phyloP scores from a whole-genome alignment of 2,888 invertebrate species.

The Nemotelus pantherinus region DNA sequence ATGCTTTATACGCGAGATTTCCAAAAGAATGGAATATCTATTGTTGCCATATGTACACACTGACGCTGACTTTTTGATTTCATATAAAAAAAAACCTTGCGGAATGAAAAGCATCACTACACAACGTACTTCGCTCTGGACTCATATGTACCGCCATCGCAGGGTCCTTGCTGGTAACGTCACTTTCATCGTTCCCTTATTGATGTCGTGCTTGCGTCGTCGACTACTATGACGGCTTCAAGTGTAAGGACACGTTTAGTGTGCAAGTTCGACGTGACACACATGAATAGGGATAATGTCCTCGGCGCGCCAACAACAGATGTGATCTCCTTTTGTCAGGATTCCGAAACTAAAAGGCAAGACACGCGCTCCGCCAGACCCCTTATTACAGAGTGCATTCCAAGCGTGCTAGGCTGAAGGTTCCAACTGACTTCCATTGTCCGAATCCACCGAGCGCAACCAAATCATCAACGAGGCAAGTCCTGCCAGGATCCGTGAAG shows the following conservation, averaged over 20 bases:
- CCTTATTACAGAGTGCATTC: too few species aligned
- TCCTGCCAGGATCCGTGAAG: not conserved
- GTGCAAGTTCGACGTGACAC: not conserved
- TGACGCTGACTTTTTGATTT: slow-evolving; percentile 41
- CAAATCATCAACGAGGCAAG: slow-evolving; percentile 13
- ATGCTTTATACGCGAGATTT: slow-evolving; percentile 19
- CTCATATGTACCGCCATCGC: too few species aligned
- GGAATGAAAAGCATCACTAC: slow-evolving; percentile 13
- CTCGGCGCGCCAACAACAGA: slow-evolving; percentile 45
- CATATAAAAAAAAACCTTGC: slow-evolving; percentile 26
- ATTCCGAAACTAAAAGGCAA: slow-evolving; percentile 38
- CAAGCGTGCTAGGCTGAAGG: too few species aligned
- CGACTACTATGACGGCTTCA: not conserved
- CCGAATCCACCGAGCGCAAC: slow-evolving; percentile 38
- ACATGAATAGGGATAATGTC: slow-evolving; percentile 18
- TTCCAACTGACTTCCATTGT: slow-evolving; percentile 22
- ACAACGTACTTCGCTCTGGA: not conserved
- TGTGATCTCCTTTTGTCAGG: slow-evolving; percentile 47
- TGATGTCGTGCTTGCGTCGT: not conserved
- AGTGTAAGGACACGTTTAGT: slow-evolving; percentile 30
- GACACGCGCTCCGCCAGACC: slow-evolving; percentile 40
- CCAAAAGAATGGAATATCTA: not conserved
- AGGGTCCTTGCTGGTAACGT: too few species aligned
- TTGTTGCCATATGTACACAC: slow-evolving; percentile 22
- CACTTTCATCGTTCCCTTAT: too few species aligned